Evolutionary conservation across 2,113 vertebrate species (phyloP).

Genomic region (Loxodonta africana): DNA sequence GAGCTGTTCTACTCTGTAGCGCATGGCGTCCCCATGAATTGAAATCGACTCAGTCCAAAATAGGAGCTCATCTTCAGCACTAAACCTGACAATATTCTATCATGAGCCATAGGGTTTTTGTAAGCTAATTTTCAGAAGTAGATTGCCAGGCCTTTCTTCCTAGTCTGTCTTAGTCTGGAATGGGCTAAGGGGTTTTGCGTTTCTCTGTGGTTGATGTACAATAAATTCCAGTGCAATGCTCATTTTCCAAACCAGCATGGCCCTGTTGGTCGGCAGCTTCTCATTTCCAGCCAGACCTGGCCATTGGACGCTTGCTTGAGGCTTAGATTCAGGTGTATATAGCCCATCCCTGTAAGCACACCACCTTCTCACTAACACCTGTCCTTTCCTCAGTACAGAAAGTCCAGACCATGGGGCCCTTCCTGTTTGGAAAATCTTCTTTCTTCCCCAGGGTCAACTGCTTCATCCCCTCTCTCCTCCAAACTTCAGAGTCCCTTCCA

Average conservation of each 20-base stretch:
- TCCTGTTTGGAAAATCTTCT: background rate
- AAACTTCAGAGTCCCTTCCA: background rate
- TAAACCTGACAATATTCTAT: too few relatives aligned
- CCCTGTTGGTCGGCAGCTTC: background rate
- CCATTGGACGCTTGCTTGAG: background rate
- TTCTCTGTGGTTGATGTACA: too few relatives aligned
- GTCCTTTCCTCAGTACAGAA: background rate
- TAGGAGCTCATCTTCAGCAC: too few relatives aligned
- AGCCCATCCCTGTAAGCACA: background rate
- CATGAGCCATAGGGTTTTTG: too few relatives aligned
- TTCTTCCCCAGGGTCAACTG: background rate
- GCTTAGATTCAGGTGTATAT: background rate
- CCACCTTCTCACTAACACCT: background rate
- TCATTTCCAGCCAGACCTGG: background rate
- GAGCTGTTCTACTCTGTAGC: too few relatives aligned
- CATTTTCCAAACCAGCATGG: background rate
- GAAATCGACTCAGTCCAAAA: too few relatives aligned
- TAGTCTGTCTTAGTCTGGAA: too few relatives aligned
- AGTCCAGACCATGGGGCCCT: background rate
- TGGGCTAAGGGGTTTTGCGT: too few relatives aligned
- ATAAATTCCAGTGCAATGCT: background rate
- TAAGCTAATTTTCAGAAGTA: too few relatives aligned
- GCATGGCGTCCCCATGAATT: too few relatives aligned
- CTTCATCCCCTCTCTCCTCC: background rate
- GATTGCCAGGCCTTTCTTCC: too few relatives aligned